A percentile compares a stretch with the other conserved stretches of the same genome.
These are phyloP conservation scores for Anadara kagoshimensis DNA, from an alignment of 1,140 invertebrate species.

Conservation along the genomic window DNA sequence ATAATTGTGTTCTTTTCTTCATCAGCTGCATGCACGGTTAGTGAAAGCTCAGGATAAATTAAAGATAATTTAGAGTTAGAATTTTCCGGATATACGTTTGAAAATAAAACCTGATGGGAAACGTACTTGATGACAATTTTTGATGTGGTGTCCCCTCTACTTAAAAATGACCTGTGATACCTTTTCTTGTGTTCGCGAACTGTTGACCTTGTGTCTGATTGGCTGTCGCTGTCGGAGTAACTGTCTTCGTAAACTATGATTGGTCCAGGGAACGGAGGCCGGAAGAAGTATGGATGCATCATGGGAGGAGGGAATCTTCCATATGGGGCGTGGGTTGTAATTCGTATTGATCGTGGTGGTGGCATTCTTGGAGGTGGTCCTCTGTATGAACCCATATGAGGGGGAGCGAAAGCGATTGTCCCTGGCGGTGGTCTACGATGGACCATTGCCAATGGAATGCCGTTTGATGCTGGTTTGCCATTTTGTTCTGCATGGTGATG, in stretches of 20 bases:
- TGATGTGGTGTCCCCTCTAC: constrained; percentile 9
- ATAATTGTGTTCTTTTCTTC: neutral
- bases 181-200: constrained; percentile 15
- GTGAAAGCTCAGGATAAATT: neutral
- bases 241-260: neutral
- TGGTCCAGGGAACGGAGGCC: neutral
- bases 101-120: neutral
- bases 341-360: neutral
- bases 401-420: neutral
- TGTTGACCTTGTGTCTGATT: constrained; percentile 3
- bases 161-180: constrained; percentile 18
- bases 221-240: neutral
- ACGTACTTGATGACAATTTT: constrained; percentile 24
- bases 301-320: constrained; percentile 1
- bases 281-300: constrained; percentile 22
- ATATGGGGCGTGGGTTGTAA: constrained; percentile 1
- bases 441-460: neutral
- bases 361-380: neutral
- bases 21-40: neutral
- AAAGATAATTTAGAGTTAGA: neutral
- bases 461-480: constrained; percentile 1
- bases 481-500: neutral
- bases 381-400: neutral
- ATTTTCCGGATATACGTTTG: constrained; percentile 4
- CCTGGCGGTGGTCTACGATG: neutral